Evolutionary conservation across 2,797 vertebrate species (phyloP), one percentile per base, ranked within the genome.

Genomic region (Merluccius polli): DNA sequence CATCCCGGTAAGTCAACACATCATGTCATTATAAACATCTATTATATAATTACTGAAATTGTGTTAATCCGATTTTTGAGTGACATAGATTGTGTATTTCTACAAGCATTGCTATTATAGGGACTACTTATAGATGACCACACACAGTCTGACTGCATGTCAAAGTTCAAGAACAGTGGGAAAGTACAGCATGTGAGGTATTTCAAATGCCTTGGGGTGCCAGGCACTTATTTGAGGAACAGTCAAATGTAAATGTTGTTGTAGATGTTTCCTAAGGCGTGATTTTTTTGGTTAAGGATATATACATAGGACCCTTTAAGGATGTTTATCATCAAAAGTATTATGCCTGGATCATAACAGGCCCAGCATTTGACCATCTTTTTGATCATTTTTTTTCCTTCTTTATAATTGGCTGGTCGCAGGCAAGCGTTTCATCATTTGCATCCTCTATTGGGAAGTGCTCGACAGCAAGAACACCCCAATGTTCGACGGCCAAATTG

Each of bases 401-500:
- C 52, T 59, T 59, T 59, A n/a, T 24, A 59, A 59, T 24, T 44
- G 15, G 41, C 41, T 44, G 41, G 12, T 44, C 15, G 12, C 41
- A 16, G 52, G 52, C 52, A 21, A 59, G n/a, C 1, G 52, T 24
- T 59, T 59, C 52, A 24, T 59, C 52, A 24, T 24, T 24, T 59
- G 52, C 52, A 59, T 59, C 52, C 52, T 59, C 52, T 9, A 21
- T 21, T 59, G 52, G 52, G 52, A 9, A 24, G 52, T 24, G 52
- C n/a, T 52, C 44, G 16, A 21, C 44, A 52, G 44, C 44, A 21
- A 52, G 16, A 24, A 11, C 52, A n/a, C 52, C 52, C n/a, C 21
- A 6, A 59, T n/a, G 52, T 59, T n/a, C 7, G 1, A 24, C n/a
- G 7, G 52, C 52, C 41, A 68, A 90, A 86, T 83, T 75, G 67